These are phyloP conservation scores for Serranus cabrilla DNA, from an alignment of 2,797 vertebrate species.

Conservation along the genomic window DNA sequence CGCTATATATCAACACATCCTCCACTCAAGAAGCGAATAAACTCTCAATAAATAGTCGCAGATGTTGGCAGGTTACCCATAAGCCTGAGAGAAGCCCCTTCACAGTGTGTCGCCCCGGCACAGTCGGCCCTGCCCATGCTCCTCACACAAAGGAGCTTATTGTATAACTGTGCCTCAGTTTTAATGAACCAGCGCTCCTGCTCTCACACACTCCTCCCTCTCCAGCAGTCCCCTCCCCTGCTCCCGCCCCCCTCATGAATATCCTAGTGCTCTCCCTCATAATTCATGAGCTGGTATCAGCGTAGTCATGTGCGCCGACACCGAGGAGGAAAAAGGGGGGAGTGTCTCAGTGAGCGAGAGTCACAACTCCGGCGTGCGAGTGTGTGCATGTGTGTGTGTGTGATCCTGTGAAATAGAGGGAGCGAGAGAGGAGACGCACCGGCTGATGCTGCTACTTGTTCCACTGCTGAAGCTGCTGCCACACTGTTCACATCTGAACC, in stretches of 20 bases:
- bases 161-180: slow-evolving; percentile 87
- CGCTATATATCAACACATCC: background rate
- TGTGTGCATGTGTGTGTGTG: slow-evolving; percentile 53
- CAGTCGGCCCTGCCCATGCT: slow-evolving; percentile 72
- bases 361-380: slow-evolving; percentile 77
- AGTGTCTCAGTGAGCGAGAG: slow-evolving; percentile 83
- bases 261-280: slow-evolving; percentile 86
- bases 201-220: slow-evolving; percentile 85
- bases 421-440: slow-evolving; percentile 73
- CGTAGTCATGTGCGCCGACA: slow-evolving; percentile 93
- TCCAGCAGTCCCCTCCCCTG: slow-evolving; percentile 81
- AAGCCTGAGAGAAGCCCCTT: slow-evolving; percentile 34
- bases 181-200: slow-evolving; percentile 90
- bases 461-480: slow-evolving; percentile 55
- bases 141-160: slow-evolving; percentile 89
- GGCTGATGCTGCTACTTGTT: slow-evolving; percentile 69
- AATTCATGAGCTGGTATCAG: slow-evolving; percentile 94
- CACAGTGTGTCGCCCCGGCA: slow-evolving; percentile 47
- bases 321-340: slow-evolving; percentile 77
- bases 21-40: background rate
- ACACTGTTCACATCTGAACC: slow-evolving; percentile 60
- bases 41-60: slow-evolving; percentile 1
- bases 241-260: slow-evolving; percentile 91
- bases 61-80: slow-evolving; percentile 28
- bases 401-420: slow-evolving; percentile 59